phyloP scores from a whole-genome alignment of 2,888 invertebrate genomes.

The Oscheius sp. region DNA sequence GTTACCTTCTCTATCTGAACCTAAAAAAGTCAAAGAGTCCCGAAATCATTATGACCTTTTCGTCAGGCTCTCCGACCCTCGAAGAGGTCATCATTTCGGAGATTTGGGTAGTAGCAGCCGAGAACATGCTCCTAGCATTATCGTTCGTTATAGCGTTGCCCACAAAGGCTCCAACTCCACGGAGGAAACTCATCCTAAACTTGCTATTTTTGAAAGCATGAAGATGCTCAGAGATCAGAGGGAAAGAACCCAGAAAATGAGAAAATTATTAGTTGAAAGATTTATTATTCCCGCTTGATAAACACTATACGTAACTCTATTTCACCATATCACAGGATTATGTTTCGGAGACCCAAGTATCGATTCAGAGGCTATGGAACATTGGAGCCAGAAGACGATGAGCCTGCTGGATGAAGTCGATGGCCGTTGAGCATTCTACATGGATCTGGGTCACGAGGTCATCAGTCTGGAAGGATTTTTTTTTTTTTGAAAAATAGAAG shows the following conservation, averaged over 20 bases:
- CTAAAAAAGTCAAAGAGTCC: neutral
- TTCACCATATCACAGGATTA: conserved; percentile 6
- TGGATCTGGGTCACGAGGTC: conserved; percentile 25
- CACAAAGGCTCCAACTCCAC: conserved; percentile 10
- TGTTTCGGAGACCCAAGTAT: neutral
- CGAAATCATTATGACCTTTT: conserved; percentile 2
- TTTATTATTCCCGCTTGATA: conserved; percentile 26
- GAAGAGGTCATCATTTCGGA: conserved; percentile 32
- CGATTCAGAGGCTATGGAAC: conserved; percentile 30
- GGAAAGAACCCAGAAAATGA: neutral
- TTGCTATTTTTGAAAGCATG: neutral
- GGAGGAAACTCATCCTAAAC: conserved; percentile 30
- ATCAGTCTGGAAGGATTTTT: conserved; percentile 23
- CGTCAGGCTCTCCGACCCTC: neutral
- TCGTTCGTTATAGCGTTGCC: conserved; percentile 32
- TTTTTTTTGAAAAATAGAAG: neutral
- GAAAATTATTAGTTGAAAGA: neutral
- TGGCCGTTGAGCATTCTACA: conserved; percentile 28
- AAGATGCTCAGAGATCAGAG: neutral
- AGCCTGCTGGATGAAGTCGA: conserved; percentile 34
- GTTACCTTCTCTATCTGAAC: conserved; percentile 35
- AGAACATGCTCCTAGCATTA: conserved; percentile 23
- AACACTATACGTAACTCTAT: conserved; percentile 6
- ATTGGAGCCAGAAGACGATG: conserved; percentile 35
- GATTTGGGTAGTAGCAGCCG: conserved; percentile 24